phyloP scores from a whole-genome alignment of 1,140 invertebrate species.

The Drosophila kurseongensis region DNA sequence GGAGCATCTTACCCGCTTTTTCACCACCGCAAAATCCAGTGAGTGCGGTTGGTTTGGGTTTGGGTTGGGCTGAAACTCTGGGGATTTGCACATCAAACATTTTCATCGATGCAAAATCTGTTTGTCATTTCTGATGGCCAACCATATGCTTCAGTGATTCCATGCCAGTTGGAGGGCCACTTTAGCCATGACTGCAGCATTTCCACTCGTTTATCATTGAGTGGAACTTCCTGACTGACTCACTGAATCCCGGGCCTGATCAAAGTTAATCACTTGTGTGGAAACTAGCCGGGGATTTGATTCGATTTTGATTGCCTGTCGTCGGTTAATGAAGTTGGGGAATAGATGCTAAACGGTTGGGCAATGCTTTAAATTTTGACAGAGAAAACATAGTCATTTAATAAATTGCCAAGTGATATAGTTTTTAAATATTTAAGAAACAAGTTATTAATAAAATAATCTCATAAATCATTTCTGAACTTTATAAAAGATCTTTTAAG shows the following conservation, averaged over 20 bases:
- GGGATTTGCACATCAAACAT: slow-evolving; percentile 70
- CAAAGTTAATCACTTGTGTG: slow-evolving; percentile 47
- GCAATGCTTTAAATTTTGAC: not conserved
- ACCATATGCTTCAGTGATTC: slow-evolving; percentile 40
- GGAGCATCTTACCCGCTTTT: slow-evolving; percentile 4
- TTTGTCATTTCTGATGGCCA: slow-evolving; percentile 41
- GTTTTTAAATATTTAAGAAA: no score
- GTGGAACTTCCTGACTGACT: slow-evolving; percentile 24
- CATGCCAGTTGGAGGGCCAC: slow-evolving; percentile 30
- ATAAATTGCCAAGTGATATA: no score
- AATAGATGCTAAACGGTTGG: slow-evolving; percentile 5
- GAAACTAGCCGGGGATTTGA: slow-evolving; percentile 42
- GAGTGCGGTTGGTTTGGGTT: slow-evolving; percentile 1
- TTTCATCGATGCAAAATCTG: slow-evolving; percentile 52
- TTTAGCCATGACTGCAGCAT: slow-evolving; percentile 11
- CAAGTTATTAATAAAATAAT: no score
- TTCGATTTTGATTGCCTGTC: slow-evolving; percentile 37
- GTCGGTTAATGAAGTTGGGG: slow-evolving; percentile 39
- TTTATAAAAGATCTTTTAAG: no score
- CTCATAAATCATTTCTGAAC: no score
- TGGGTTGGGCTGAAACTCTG: slow-evolving; percentile 40
- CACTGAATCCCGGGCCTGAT: slow-evolving; percentile 26
- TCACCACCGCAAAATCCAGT: not conserved
- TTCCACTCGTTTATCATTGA: slow-evolving; percentile 50
- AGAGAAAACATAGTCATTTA: no score